Base-by-base conservation (phyloP, 2,113 vertebrate genomes). In the Lontra canadensis region DNA sequence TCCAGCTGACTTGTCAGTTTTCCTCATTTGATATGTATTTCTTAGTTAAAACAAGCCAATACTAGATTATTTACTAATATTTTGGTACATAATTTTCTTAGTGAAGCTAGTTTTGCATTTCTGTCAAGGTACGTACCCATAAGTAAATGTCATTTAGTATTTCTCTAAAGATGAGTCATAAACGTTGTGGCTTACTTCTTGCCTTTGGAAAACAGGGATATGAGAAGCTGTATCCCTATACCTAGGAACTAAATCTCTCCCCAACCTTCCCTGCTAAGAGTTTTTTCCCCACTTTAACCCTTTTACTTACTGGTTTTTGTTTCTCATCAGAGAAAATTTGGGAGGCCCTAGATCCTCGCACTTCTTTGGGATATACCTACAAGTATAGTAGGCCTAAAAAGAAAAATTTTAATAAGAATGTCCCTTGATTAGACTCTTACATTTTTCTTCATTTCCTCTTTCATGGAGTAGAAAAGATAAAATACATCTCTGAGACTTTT, bases 81-180 rank as follows among this genome's bases (percentile, higher is more conserved):
- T 90, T 94, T 89, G 55, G 13, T 88, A n/a, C 14, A 83, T 94
- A 85, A 90, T 87, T 97, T 90, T 84, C 88, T 93, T 49, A 96
- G 15, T 57, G 59, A 96, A 83, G 8, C 20, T 82, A 76, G 29
- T 91, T 96, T 96, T 95, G 20, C 21, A 59, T 87, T 97, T 97
- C 69, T 93, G 4, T 79, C 73, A 74, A 87, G 34, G 61, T 92
- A 3, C 89, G 3, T 63, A 82, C 44, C 44, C n/a, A 18, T 4
- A 4, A 57, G 12, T 91, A 81, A 71, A 59, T 81, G 47, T 65
- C 69, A 93, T 52, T 95, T 83, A 92, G 39, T 96, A 47, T 81
- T 96, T 91, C 44, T 65, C 42, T 88, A 42, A 95, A 88, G 47
- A 18, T 11, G 39, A 49, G 74, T 92, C n/a, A 81, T 89, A 96